phyloP scores from a whole-genome alignment of 2,797 vertebrate species.

The Argyrosomus regius region DNA sequence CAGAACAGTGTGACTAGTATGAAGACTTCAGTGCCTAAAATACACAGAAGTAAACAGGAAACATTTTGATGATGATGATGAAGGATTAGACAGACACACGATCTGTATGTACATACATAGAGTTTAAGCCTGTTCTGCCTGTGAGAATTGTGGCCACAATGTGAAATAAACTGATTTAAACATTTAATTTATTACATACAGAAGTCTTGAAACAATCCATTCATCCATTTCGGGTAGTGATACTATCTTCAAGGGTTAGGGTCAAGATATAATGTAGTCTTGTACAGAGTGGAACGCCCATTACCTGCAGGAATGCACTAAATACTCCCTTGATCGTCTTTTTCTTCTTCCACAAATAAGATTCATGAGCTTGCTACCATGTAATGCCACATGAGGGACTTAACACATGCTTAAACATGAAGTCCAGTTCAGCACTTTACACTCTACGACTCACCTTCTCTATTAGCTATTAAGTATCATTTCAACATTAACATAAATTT shows the following conservation, averaged over 20 bases:
- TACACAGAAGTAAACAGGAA: conserved; percentile 27
- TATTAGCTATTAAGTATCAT: neutral
- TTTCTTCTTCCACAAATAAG: conserved; percentile 43
- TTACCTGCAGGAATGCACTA: conserved; percentile 18
- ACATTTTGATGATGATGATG: neutral
- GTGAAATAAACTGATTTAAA: neutral
- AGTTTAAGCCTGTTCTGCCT: neutral
- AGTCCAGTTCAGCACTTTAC: neutral
- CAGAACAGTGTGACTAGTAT: conserved; percentile 38
- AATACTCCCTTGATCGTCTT: conserved; percentile 47
- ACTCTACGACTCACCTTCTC: neutral
- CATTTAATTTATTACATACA: neutral
- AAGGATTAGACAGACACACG: neutral
- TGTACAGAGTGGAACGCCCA: conserved; percentile 9
- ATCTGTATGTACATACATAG: neutral
- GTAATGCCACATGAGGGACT: conserved; percentile 27
- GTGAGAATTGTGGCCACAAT: neutral
- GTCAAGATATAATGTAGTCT: neutral
- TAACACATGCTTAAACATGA: conserved; percentile 14
- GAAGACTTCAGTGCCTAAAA: conserved; percentile 33
- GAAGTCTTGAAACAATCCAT: neutral
- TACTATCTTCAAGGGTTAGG: neutral
- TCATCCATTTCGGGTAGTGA: neutral
- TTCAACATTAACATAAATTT: neutral
- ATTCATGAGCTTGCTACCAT: conserved; percentile 41